Conservation (phyloP, 2,888 invertebrate genomes). For the Enoplolaimus lenunculus region DNA sequence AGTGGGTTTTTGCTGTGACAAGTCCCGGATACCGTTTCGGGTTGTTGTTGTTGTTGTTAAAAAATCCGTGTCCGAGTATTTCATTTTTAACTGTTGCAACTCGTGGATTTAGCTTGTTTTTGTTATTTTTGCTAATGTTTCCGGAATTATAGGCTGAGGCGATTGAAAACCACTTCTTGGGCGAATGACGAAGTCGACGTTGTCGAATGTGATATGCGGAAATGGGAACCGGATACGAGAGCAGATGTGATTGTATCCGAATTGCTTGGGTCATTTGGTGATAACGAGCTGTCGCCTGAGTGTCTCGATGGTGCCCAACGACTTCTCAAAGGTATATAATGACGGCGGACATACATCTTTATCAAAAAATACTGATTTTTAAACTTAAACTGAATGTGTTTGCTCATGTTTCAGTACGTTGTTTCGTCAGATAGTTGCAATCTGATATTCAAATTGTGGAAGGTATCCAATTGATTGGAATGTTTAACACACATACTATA, state of each 20-base stretch:
- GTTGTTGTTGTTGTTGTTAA: no score
- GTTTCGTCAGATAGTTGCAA: not conserved
- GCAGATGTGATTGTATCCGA: slow-evolving; percentile 93
- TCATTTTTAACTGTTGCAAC: no score
- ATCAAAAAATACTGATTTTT: slow-evolving; percentile 32
- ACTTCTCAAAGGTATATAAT: slow-evolving; percentile 43
- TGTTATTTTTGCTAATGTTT: no score
- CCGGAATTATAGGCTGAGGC: slow-evolving; percentile 1
- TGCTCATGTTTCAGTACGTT: not conserved
- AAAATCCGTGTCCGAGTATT: no score
- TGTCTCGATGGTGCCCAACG: slow-evolving; percentile 46
- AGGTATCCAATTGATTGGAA: not conserved
- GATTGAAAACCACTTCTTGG: slow-evolving; percentile 7
- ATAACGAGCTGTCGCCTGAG: slow-evolving; percentile 95
- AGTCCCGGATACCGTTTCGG: no score
- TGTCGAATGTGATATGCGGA: slow-evolving; percentile 45
- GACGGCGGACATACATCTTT: slow-evolving; percentile 20
- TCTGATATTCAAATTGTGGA: not conserved
- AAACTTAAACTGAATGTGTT: slow-evolving; percentile 28
- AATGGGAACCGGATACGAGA: slow-evolving; percentile 50
- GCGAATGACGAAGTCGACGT: slow-evolving; percentile 39
- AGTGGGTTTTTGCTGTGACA: no score
- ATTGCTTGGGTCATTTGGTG: slow-evolving; percentile 88
- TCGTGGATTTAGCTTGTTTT: no score
- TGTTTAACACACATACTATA: no score